These are phyloP conservation scores for Cydia pomonella DNA, from an alignment of 1,140 invertebrate genomes.

Conservation along the genomic window DNA sequence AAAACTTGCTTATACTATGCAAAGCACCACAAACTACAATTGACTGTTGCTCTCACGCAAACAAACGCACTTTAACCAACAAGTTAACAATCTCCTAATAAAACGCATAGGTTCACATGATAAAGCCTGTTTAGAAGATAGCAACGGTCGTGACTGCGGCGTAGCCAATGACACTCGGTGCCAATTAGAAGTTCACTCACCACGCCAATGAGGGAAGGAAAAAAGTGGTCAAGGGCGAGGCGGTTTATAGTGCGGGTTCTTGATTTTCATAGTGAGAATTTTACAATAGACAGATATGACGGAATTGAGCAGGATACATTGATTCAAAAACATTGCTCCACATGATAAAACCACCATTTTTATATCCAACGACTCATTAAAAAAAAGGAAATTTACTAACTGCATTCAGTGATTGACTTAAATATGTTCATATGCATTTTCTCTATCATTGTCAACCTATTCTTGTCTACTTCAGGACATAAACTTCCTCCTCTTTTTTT, in stretches of 20 bases:
- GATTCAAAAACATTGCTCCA: no score
- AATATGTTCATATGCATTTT: no score
- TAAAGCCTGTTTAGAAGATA: slow-evolving; percentile 21
- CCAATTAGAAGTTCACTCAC: slow-evolving; percentile 63
- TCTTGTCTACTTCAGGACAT: no score
- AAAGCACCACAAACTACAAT: background rate
- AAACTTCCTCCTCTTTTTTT: no score
- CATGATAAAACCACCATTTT: no score
- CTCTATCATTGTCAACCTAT: no score
- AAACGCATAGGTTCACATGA: slow-evolving; percentile 31
- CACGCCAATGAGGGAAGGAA: slow-evolving; percentile 42
- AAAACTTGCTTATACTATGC: background rate
- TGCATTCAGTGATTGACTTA: no score
- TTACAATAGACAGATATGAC: background rate
- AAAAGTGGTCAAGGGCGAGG: background rate
- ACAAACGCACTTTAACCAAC: slow-evolving; percentile 13
- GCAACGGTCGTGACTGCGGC: slow-evolving; percentile 42
- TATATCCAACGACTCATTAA: no score
- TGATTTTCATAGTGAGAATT: background rate
- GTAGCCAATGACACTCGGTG: slow-evolving; percentile 47
- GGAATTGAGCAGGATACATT: no score
- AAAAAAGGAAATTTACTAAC: no score
- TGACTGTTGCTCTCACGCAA: background rate
- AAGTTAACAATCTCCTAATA: slow-evolving; percentile 15
- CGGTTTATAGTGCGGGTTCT: background rate